Conservation (phyloP, 2,888 invertebrate species). For the Azorinus chamasolen region DNA sequence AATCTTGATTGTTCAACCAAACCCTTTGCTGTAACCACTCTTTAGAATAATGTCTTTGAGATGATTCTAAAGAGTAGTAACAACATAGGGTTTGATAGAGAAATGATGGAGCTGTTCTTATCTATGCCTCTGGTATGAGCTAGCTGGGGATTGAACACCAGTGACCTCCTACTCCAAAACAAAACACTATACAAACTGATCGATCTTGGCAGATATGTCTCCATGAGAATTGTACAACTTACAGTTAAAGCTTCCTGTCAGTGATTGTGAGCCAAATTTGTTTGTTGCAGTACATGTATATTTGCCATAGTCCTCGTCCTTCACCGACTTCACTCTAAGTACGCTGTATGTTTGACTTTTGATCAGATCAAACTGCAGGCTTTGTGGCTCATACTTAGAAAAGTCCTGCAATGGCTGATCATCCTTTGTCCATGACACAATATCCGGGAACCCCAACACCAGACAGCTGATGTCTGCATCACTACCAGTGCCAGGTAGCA, state of each 20-base stretch:
- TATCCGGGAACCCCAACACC: slow-evolving; percentile 53
- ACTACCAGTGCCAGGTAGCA: slow-evolving; percentile 36
- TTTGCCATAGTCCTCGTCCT: slow-evolving; percentile 41
- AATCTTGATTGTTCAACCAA: too few species aligned
- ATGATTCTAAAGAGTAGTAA: too few species aligned
- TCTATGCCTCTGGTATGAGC: too few species aligned
- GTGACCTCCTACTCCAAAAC: too few species aligned
- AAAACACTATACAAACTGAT: too few species aligned
- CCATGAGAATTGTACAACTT: too few species aligned
- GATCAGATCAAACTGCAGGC: slow-evolving; percentile 1
- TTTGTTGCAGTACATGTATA: slow-evolving; percentile 64
- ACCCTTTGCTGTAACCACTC: too few species aligned
- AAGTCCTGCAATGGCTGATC: slow-evolving; percentile 4
- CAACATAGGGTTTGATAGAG: too few species aligned
- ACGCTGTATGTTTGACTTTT: background rate
- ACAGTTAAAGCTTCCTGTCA: slow-evolving; percentile 45
- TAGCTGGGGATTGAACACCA: too few species aligned
- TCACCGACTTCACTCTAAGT: slow-evolving; percentile 42
- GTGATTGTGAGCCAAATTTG: slow-evolving; percentile 55
- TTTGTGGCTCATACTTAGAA: slow-evolving; percentile 12
- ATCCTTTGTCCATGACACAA: slow-evolving; percentile 57
- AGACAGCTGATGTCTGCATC: slow-evolving; percentile 45
- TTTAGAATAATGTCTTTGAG: too few species aligned
- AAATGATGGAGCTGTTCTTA: too few species aligned
- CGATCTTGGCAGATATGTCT: too few species aligned